Conservation (phyloP, 1,140 invertebrate genomes). For the Neodiprion pinetum region DNA sequence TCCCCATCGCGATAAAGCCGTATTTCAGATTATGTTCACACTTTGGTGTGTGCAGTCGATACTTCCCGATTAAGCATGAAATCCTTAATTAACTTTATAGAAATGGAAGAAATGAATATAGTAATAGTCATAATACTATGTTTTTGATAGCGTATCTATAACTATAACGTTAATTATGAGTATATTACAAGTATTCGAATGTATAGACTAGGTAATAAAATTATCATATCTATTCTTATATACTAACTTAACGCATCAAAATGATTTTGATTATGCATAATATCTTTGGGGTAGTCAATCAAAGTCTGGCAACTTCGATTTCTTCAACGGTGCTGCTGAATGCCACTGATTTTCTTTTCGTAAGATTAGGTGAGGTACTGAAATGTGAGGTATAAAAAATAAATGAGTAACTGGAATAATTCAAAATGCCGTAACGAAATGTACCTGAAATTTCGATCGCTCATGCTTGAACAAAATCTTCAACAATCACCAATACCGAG, state of each 20-base stretch:
- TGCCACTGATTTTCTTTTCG: constrained; percentile 22
- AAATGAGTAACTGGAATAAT: neutral
- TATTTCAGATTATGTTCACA: too few relatives aligned
- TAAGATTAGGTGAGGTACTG: neutral
- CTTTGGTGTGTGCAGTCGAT: too few relatives aligned
- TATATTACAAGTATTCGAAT: neutral
- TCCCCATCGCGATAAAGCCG: too few relatives aligned
- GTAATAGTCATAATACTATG: neutral
- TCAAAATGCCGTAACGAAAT: too few relatives aligned
- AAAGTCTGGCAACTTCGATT: constrained; percentile 26
- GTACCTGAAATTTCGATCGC: too few relatives aligned
- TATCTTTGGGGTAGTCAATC: constrained; percentile 2
- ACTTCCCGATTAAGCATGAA: too few relatives aligned
- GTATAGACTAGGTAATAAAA: neutral
- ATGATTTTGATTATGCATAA: neutral
- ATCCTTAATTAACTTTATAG: too few relatives aligned
- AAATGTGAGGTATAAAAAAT: neutral
- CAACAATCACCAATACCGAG: too few relatives aligned
- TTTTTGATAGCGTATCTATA: neutral
- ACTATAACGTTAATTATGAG: neutral
- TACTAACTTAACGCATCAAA: neutral
- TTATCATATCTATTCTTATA: neutral
- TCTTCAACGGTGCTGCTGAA: constrained; percentile 28
- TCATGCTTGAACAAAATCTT: too few relatives aligned
- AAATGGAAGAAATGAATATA: too few relatives aligned